Conservation (phyloP, 2,888 invertebrate species). For the Steinernema carpocapsae region DNA sequence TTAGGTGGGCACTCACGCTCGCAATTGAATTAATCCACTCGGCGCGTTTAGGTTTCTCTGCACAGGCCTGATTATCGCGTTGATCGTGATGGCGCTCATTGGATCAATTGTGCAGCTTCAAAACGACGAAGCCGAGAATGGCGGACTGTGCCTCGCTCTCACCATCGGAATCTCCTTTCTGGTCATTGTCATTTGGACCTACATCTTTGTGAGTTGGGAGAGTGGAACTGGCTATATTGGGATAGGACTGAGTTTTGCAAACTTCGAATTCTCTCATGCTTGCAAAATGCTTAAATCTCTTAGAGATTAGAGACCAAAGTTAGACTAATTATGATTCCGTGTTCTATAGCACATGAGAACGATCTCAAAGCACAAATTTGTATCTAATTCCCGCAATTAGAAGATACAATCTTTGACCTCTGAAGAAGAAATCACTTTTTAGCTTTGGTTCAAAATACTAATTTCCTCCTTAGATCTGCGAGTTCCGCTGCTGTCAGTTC, state of each 20-base stretch:
- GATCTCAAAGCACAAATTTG: no score
- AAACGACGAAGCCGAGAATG: conserved; percentile 1
- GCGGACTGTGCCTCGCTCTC: conserved; percentile 8
- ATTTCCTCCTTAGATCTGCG: conserved; percentile 47
- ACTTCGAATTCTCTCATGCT: no score
- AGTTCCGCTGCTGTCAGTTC: conserved; percentile 58
- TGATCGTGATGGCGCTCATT: conserved; percentile 15
- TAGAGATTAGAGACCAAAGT: no score
- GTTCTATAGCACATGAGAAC: no score
- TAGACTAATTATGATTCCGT: no score
- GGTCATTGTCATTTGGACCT: conserved; percentile 36
- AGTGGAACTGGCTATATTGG: no score
- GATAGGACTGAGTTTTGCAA: no score
- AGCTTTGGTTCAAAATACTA: background rate
- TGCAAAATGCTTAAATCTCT: no score
- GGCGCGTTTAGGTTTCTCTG: conserved; percentile 26
- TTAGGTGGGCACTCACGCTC: conserved; percentile 43
- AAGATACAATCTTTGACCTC: no score
- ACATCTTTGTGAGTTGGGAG: conserved; percentile 37
- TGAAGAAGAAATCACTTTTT: no score
- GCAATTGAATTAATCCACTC: conserved; percentile 29
- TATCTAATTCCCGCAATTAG: no score
- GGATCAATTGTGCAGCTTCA: background rate
- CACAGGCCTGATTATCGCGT: conserved; percentile 14
- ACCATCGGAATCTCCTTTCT: conserved; percentile 36